Evolutionary conservation across 2,113 vertebrate species (phyloP).

Genomic region (Jacana jacana): DNA sequence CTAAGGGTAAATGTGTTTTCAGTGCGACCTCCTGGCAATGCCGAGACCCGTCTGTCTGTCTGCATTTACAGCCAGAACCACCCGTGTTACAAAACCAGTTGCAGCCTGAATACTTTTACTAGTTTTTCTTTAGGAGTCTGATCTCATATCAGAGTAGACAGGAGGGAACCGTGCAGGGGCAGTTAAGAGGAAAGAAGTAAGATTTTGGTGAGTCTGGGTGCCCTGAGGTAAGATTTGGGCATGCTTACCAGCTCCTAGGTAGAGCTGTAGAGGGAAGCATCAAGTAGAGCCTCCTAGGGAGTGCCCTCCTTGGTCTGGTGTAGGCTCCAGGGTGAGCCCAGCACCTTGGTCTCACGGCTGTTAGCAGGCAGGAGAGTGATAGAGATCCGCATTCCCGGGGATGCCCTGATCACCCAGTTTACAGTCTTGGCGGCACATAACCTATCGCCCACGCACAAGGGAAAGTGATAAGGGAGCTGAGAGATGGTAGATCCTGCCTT

Average conservation of each 20-base stretch:
- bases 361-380: not conserved
- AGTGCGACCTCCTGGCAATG: not conserved
- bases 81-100: not conserved
- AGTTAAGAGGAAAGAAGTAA: not conserved
- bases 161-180: not conserved
- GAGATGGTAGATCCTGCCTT: not conserved
- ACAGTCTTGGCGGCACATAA: not conserved
- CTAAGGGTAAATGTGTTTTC: rapidly evolving
- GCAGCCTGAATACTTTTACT: not conserved
- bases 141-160: not conserved
- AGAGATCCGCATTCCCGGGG: not conserved
- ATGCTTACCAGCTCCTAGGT: rapidly evolving
- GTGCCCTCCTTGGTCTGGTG: not conserved
- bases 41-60: not conserved
- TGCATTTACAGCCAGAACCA: not conserved
- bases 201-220: not conserved
- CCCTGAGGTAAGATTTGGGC: not conserved
- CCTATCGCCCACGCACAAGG: not conserved
- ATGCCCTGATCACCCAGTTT: not conserved
- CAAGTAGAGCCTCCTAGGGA: not conserved
- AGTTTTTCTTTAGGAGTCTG: not conserved
- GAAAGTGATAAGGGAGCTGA: not conserved
- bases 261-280: too few species aligned
- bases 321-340: not conserved
- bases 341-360: not conserved